These are phyloP conservation scores for Perdix hodgsoniae DNA, from an alignment of 2,797 vertebrate genomes.

Conservation along the genomic window DNA sequence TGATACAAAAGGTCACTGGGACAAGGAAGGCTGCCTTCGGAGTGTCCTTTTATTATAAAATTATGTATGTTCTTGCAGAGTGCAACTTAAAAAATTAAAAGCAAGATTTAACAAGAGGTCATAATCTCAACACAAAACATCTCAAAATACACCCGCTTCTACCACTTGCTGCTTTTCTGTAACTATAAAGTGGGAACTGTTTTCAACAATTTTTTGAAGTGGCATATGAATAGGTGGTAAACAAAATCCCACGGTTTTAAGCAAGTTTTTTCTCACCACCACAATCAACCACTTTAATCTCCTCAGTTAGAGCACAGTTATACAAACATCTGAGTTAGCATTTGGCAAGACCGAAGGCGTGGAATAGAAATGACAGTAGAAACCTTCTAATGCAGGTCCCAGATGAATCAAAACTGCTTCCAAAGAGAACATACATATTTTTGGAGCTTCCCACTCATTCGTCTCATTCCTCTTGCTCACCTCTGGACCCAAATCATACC, in stretches of 20 bases:
- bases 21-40: neutral
- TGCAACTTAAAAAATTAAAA: constrained; percentile 21
- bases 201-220: neutral
- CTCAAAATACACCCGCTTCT: neutral
- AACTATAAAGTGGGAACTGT: neutral
- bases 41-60: neutral
- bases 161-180: neutral
- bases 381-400: neutral
- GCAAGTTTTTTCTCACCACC: neutral
- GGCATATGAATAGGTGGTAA: neutral
- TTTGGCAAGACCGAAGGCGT: neutral
- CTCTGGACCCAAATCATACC: neutral
- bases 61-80: neutral
- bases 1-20: constrained; percentile 4
- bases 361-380: neutral
- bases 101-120: neutral
- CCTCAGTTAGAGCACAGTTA: neutral
- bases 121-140: neutral
- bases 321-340: neutral
- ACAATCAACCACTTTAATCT: neutral
- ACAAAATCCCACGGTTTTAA: neutral
- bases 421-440: neutral
- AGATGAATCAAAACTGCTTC: neutral
- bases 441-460: neutral
- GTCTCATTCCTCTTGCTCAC: neutral